phyloP scores from a whole-genome alignment of 2,797 vertebrate species.

The Cercopithecus petaurista region DNA sequence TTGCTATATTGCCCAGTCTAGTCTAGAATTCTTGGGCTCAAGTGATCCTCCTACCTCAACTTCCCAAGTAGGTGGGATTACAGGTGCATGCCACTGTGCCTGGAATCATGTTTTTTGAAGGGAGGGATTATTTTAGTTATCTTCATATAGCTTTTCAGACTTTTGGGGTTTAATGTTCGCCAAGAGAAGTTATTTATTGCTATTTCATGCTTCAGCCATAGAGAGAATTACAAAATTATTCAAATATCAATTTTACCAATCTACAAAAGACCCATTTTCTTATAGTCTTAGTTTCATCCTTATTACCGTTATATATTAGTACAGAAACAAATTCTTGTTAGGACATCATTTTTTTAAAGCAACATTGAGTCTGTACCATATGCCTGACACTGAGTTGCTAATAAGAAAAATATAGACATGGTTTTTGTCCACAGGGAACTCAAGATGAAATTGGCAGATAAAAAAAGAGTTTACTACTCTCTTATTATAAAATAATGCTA shows the following conservation, averaged over 20 bases:
- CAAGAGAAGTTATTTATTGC: conserved; percentile 29
- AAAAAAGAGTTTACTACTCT: background rate
- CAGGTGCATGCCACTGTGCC: background rate
- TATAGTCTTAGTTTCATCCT: background rate
- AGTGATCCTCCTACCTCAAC: background rate
- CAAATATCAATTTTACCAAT: background rate
- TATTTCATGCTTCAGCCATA: background rate
- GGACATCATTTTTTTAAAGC: background rate
- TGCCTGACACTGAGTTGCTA: background rate
- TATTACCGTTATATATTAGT: background rate
- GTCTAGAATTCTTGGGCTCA: background rate
- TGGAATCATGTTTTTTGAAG: background rate
- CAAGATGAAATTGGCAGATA: background rate
- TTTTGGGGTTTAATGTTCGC: background rate
- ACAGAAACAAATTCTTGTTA: background rate
- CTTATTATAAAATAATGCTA: background rate
- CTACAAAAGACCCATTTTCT: background rate
- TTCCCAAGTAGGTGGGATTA: background rate
- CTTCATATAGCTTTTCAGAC: background rate
- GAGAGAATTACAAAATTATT: background rate
- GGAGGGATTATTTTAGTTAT: background rate
- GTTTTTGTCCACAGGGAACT: background rate
- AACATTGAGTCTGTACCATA: background rate
- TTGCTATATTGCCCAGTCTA: background rate
- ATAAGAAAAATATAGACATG: background rate